Evolutionary conservation across 2,888 invertebrate genomes (phyloP).

Genomic region (Pseudoips prasinana): DNA sequence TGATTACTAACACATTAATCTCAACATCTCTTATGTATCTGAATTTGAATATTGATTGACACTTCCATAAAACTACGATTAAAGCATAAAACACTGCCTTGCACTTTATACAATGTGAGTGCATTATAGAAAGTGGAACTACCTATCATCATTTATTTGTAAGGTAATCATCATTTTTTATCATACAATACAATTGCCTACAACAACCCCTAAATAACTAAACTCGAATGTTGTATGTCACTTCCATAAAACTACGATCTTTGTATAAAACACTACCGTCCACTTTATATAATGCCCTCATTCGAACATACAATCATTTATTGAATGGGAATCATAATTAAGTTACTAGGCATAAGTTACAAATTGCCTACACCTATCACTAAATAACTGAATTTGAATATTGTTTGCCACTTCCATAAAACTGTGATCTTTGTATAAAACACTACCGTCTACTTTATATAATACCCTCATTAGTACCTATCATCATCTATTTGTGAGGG

Average conservation of each 20-base stretch:
- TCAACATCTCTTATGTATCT: too few relatives aligned
- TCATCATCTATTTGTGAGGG: constrained; percentile 45
- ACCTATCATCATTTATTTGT: constrained; percentile 49
- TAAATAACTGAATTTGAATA: too few relatives aligned
- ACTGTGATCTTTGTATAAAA: not conserved
- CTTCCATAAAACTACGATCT: not conserved
- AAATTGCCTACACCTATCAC: too few relatives aligned
- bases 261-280: not conserved
- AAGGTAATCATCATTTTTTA: constrained; percentile 39
- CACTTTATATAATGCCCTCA: constrained; percentile 43
- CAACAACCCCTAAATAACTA: too few relatives aligned
- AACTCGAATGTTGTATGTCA: too few relatives aligned
- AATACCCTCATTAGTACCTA: constrained; percentile 48
- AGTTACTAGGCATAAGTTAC: not conserved
- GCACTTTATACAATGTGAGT: constrained; percentile 40
- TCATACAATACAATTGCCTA: too few relatives aligned
- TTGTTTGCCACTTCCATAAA: not conserved
- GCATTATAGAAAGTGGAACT: too few relatives aligned
- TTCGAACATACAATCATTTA: constrained; percentile 50
- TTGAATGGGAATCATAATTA: constrained; percentile 27
- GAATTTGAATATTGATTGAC: too few relatives aligned
- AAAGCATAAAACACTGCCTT: not conserved
- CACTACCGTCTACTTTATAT: constrained; percentile 28
- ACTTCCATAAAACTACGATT: not conserved
- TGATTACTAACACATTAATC: too few relatives aligned